Evolutionary conservation across 2,797 vertebrate genomes (phyloP), one percentile per base, ranked within the genome.

Genomic region (Periparus ater): DNA sequence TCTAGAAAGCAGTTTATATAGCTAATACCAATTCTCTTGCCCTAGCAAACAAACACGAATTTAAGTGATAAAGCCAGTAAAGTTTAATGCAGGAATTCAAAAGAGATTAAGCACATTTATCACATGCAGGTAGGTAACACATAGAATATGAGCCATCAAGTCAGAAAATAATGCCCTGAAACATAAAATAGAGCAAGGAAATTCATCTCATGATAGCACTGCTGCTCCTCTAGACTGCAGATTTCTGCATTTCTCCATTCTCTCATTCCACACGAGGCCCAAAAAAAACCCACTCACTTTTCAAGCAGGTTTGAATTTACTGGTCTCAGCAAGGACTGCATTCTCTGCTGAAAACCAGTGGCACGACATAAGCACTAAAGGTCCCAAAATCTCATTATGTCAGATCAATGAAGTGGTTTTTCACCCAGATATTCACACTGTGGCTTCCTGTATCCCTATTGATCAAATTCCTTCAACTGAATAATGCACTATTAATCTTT

Each of bases 341-440:
- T 32, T 55, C 25, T 50, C 66, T 65, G 58, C 26, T 48, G 32
- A 17, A 34, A 71, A 29, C 1, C 2, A 91, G 66, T 26, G 30
- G 18, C 6, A 0, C 2, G 4, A 48, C 51, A 54, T 1, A 11
- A 61, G 40, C 22, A 50, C 23, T 4, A 15, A 18, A 65, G 17
- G 18, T 38, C 47, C 50, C 19, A 45, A 23, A 65, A 85, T 17
- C 60, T 68, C 32, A 5, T 76, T 29, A 5, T 58, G 13, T 11
- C 53, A 75, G 27, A 71, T 30, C 29, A 74, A 2, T 26, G 4
- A 17, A 57, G 13, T 26, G 36, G 0, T 10, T 92, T 84, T 79
- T 68, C 58, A 68, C 54, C n/a, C 78, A 38, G 14, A 26, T 10
- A 50, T 27, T 72, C 71, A 26, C n/a, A 13, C 36, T 13, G 25